Conservation (phyloP, 2,797 vertebrate genomes). For the Pangasius djambal region DNA sequence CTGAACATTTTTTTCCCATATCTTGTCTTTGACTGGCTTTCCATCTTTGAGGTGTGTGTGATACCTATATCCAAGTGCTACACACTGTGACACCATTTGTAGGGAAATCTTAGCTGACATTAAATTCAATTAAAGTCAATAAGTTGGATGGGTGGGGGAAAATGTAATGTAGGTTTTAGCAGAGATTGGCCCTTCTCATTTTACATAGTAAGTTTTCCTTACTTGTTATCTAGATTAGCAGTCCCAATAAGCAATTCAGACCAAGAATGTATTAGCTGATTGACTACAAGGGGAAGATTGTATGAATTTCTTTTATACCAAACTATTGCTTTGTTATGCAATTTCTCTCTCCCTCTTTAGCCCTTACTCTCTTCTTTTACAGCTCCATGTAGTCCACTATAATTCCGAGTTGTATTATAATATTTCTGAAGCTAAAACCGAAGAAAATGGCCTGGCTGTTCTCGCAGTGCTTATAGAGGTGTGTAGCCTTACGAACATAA, state of each 20-base stretch:
- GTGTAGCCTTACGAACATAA: background rate
- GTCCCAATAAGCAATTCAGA: background rate
- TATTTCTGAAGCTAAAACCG: constrained; percentile 75
- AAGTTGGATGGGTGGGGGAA: too few species aligned
- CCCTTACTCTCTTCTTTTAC: constrained; percentile 32
- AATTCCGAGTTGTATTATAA: constrained; percentile 81
- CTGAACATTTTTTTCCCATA: background rate
- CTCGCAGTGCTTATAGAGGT: constrained; percentile 89
- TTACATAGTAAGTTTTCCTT: background rate
- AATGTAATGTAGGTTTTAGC: background rate
- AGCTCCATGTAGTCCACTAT: constrained; percentile 92
- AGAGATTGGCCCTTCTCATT: too few species aligned
- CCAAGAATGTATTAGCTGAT: background rate
- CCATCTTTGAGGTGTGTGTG: too few species aligned
- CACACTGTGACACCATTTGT: too few species aligned
- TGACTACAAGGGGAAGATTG: background rate
- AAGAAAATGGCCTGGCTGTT: constrained; percentile 83
- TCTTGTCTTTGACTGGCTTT: too few species aligned
- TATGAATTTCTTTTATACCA: background rate
- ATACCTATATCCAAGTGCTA: too few species aligned
- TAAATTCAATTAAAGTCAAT: too few species aligned
- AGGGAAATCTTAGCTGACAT: too few species aligned
- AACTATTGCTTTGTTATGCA: background rate
- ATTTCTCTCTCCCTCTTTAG: background rate
- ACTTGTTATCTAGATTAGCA: background rate